Evolutionary conservation across 2,888 invertebrate species (phyloP).

Genomic region (Ptychoptera albimana): DNA sequence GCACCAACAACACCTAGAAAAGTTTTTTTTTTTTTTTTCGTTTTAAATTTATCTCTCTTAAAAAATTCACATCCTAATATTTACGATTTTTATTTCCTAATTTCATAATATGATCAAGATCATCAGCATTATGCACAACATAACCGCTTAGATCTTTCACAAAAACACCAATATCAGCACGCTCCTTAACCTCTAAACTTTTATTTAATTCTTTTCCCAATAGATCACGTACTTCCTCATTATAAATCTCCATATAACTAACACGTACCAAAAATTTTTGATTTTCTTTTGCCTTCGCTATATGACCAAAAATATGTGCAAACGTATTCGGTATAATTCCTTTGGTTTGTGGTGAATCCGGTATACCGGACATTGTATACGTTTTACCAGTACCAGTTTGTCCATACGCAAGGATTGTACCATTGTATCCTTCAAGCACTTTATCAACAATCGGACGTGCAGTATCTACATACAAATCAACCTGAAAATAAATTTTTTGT

Average conservation of each 20-base stretch:
- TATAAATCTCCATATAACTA: slow-evolving; percentile 97
- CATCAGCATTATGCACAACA: slow-evolving; percentile 95
- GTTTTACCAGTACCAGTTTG: slow-evolving; percentile 98
- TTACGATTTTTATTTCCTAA: slow-evolving; percentile 86
- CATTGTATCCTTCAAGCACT: slow-evolving; percentile 93
- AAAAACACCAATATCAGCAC: slow-evolving; percentile 93
- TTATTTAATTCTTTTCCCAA: slow-evolving; percentile 75
- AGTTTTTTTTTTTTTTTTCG: background rate
- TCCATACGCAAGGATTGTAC: slow-evolving; percentile 78
- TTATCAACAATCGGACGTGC: slow-evolving; percentile 95
- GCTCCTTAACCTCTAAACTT: slow-evolving; percentile 83
- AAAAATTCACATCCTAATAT: slow-evolving; percentile 17
- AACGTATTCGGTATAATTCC: slow-evolving; percentile 99
- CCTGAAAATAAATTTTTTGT: slow-evolving; percentile 31
- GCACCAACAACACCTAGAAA: slow-evolving; percentile 56
- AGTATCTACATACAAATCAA: slow-evolving; percentile 91
- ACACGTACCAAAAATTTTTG: slow-evolving; percentile 92
- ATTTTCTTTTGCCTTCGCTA: slow-evolving; percentile 82
- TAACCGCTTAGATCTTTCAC: slow-evolving; percentile 94
- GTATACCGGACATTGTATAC: slow-evolving; percentile 92
- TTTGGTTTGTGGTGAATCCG: slow-evolving; percentile 70
- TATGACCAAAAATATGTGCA: slow-evolving; percentile 96
- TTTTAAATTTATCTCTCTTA: too few relatives aligned
- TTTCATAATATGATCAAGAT: slow-evolving; percentile 87
- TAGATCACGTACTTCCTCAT: slow-evolving; percentile 94